Evolutionary conservation across 2,797 vertebrate species (phyloP), one percentile per base, ranked within the genome.

Genomic region (Falco naumanni): DNA sequence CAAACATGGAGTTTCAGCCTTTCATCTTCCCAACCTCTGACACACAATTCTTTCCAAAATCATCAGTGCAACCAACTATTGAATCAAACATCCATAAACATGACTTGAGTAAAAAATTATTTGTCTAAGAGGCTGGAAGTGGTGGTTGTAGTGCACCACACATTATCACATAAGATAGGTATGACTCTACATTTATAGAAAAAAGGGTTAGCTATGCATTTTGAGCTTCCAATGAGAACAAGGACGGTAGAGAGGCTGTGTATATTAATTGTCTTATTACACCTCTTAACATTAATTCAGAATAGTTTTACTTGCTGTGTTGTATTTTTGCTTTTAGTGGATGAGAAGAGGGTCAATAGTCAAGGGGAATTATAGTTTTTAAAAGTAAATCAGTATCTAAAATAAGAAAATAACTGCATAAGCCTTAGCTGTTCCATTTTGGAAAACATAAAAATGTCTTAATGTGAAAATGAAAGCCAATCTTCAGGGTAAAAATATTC

Each of bases 401-500:
- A 91, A 47, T 47, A 83, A 60, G 39, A 68, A 78, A 84, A 47
- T 18, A 87, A 74, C n/a, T 37, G 24, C 10, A 24, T 54, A 90
- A 84, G 29, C 18, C 13, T 53, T 41, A 70, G 25, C 33, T 66
- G 77, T 28, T 18, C 10, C 15, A 47, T 80, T 84, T 39, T 47
- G 34, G 84, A 95, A 89, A 68, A 26, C 3, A 39, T 53, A 39
- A 53, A 92, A 84, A 45, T 20, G 10, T 63, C 53, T 66, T 66
- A 72, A 81, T 65, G 43, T 47, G 69, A 93, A 94, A 94, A 6
- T 77, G 47, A 90, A 96, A 90, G 51, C 53, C 16, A 66, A 51
- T 82, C 57, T 90, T 68, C n/a, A 53, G 16, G 63, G 59, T 84
- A 91, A 93, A 94, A 91, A 75, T 88, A 82, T 31, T 87, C 63